Evolutionary conservation across 2,888 invertebrate species (phyloP).

Genomic region (Emmelina monodactyla): DNA sequence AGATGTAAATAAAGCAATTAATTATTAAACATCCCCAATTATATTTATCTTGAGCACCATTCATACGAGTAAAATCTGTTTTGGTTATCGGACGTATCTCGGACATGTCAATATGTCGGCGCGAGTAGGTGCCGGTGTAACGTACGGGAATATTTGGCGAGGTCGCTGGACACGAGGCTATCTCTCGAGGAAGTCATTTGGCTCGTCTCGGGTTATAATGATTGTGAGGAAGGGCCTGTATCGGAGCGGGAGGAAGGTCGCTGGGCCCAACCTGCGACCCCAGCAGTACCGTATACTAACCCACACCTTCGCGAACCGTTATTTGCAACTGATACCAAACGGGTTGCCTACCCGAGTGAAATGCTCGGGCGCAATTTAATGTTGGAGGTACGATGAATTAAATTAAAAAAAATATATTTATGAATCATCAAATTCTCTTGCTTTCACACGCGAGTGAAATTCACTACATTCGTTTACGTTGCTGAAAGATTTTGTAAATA

Average conservation of each 20-base stretch:
- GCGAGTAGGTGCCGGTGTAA: too few relatives aligned
- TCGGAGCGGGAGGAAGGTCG: slow-evolving; percentile 22
- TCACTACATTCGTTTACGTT: background rate
- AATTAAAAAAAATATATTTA: background rate
- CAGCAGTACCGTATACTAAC: slow-evolving; percentile 27
- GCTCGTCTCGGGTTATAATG: background rate
- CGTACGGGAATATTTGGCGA: background rate
- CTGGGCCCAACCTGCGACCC: slow-evolving; percentile 22
- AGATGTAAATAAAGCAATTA: slow-evolving; percentile 1
- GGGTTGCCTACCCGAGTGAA: too few relatives aligned
- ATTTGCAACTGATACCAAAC: slow-evolving; percentile 19
- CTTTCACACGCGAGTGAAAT: background rate
- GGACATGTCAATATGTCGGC: background rate
- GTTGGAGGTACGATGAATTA: too few relatives aligned
- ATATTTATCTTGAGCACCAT: background rate
- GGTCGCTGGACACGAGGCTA: too few relatives aligned
- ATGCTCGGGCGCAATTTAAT: too few relatives aligned
- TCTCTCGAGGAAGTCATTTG: background rate
- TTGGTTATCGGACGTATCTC: background rate
- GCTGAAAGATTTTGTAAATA: background rate
- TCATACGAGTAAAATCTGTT: background rate
- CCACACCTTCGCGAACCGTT: slow-evolving; percentile 26
- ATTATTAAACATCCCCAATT: background rate
- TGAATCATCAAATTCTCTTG: background rate
- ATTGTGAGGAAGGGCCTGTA: slow-evolving; percentile 8